Percentiles rank a stretch among this genome's conserved stretches.
Evolutionary conservation across 2,888 invertebrate species (phyloP).

Genomic region (Troides oblongomaculatus): DNA sequence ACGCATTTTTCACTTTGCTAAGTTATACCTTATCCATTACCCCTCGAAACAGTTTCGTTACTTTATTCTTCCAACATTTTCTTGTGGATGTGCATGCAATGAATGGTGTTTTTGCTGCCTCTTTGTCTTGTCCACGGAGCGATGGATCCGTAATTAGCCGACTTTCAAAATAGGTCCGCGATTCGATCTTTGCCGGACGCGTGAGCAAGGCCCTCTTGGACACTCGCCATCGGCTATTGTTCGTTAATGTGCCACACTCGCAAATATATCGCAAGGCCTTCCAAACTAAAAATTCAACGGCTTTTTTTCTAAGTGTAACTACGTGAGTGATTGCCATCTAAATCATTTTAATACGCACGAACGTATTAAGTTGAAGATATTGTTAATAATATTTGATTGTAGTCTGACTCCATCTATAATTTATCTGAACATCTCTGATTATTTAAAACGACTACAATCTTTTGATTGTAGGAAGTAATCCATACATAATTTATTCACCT

Average conservation of each 20-base stretch:
- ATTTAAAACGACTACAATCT: too few relatives aligned
- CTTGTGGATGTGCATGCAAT: constrained; percentile 37
- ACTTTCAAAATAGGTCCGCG: constrained; percentile 34
- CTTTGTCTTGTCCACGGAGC: constrained; percentile 33
- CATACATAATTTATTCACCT: too few relatives aligned
- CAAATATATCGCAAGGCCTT: constrained; percentile 14
- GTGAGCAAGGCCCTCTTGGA: constrained; percentile 25
- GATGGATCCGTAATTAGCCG: constrained; percentile 31
- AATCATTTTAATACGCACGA: background rate
- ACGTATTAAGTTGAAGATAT: background rate
- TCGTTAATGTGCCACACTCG: background rate
- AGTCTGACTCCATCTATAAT: background rate
- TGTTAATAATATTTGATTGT: background rate
- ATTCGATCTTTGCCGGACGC: constrained; percentile 24
- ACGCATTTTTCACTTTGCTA: background rate
- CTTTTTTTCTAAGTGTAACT: background rate
- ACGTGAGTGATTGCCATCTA: background rate
- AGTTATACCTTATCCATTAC: constrained; percentile 6
- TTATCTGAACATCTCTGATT: background rate
- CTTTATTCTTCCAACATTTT: constrained; percentile 29
- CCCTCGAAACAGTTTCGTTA: constrained; percentile 13
- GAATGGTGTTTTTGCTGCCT: constrained; percentile 32
- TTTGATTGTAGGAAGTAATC: too few relatives aligned
- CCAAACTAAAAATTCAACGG: background rate
- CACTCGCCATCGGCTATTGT: constrained; percentile 27